Evolutionary conservation across 2,888 invertebrate genomes (phyloP).

Genomic region (Chaetogeoica ovagalla): DNA sequence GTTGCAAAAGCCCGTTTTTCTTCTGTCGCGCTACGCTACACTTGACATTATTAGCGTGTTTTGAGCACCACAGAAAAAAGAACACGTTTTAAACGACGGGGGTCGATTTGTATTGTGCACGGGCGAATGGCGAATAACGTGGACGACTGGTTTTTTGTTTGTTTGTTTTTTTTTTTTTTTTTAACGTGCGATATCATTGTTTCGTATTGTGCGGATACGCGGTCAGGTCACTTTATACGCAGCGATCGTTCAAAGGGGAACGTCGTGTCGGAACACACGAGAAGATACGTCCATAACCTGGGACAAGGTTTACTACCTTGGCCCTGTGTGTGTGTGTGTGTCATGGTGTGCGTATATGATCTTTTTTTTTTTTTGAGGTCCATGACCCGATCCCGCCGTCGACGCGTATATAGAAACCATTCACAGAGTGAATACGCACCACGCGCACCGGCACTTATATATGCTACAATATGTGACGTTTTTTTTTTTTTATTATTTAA

Average conservation of each 20-base stretch:
- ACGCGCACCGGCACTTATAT: no score
- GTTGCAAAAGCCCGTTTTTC: background rate
- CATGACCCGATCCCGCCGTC: background rate
- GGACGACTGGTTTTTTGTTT: background rate
- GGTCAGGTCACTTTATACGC: background rate
- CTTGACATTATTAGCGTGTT: no score
- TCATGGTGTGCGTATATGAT: background rate
- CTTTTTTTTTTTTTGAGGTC: constrained; percentile 18
- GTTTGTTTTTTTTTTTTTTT: background rate
- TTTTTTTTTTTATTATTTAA: background rate
- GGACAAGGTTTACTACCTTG: constrained; percentile 38
- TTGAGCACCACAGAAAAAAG: background rate
- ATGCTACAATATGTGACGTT: background rate
- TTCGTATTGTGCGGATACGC: no score
- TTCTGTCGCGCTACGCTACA: no score
- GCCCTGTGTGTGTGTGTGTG: background rate
- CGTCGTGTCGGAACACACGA: background rate
- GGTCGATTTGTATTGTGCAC: no score
- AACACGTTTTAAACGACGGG: background rate
- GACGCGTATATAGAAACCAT: no score
- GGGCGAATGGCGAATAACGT: background rate
- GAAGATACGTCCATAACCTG: constrained; percentile 38
- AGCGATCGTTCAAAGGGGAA: constrained; percentile 16
- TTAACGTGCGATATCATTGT: background rate
- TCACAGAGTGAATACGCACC: no score